Percentiles rank a stretch among this genome's conserved stretches.
These are phyloP conservation scores for Propithecus perrieri DNA, from an alignment of 2,797 vertebrate species.

Conservation along the genomic window DNA sequence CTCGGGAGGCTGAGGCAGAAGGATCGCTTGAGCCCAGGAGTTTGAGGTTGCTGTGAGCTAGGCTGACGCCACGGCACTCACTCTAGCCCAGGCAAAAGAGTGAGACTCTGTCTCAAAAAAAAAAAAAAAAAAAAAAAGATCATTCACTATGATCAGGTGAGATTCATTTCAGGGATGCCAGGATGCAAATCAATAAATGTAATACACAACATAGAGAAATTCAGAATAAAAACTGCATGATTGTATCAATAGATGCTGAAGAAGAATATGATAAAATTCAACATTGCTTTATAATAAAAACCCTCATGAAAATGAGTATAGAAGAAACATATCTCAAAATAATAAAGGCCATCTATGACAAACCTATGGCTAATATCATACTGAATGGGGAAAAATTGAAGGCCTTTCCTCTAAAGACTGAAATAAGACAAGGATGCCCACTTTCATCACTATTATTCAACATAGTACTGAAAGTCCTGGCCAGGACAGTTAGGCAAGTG, in stretches of 20 bases:
- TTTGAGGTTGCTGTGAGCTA: too few species aligned
- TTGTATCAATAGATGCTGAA: neutral
- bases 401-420: neutral
- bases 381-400: neutral
- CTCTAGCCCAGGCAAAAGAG: too few species aligned
- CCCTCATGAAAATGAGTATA: neutral
- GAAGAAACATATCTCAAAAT: neutral
- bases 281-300: neutral
- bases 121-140: neutral
- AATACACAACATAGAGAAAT: neutral
- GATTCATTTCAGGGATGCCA: neutral
- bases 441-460: neutral
- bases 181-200: neutral
- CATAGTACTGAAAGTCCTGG: neutral
- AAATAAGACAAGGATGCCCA: neutral
- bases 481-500: neutral
- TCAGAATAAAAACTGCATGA: neutral
- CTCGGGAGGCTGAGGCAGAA: too few species aligned
- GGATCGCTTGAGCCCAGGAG: too few species aligned
- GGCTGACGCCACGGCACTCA: too few species aligned
- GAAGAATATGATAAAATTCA: neutral
- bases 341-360: neutral
- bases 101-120: too few species aligned
- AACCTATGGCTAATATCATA: neutral
- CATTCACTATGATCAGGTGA: neutral